Base-by-base conservation (phyloP, 2,888 invertebrate genomes). In the Ypsolopha sequella region DNA sequence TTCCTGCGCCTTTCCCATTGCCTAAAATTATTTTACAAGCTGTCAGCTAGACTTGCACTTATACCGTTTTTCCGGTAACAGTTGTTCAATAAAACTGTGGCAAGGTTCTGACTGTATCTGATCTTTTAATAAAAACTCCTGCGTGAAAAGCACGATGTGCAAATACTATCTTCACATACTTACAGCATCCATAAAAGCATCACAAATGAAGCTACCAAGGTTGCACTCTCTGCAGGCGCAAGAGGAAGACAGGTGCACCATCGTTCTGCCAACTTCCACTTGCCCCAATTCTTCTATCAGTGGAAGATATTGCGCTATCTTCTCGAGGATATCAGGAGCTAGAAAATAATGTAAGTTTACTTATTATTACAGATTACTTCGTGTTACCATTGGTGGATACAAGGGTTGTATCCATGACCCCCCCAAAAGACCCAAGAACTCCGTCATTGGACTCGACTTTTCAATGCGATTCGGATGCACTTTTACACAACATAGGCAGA, bases 191-290 rank as follows among this genome's bases (percentile, higher is more conserved):
- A 93, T 79, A 77, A 91, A 90, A 0, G 94, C 90, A 57, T 95
- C 94, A 36, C 92, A 88, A 50, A 93, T 85, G 34, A 93, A 89
- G 66, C 90, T 91, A 34, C 94, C 95, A 48, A 95, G 73, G 62
- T 91, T 92, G 62, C 95, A 95, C 70, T 95, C 95, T 0, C 63
- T 64, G 8, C 76, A 75, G 1, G 88, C 65, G 59, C 94, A 94
- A 1, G 68, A 63, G 0, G 72, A 86, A 1, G 88, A 80, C 39
- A 95, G 67, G 10, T 80, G 68, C 0, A 93, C 91, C 56, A 81
- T 71, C 0, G 90, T 87, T 1, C 56, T 58, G 0, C 93, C 95
- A 3, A 95, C 64, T n/a, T 87, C 71, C 53, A 79, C 69, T 0
- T 76, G 77, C 0, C 90, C 91, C 52, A 73, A 58, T 35, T 75